Base-by-base conservation (phyloP, 1,140 invertebrate genomes). In the Tetranychus urticae region DNA sequence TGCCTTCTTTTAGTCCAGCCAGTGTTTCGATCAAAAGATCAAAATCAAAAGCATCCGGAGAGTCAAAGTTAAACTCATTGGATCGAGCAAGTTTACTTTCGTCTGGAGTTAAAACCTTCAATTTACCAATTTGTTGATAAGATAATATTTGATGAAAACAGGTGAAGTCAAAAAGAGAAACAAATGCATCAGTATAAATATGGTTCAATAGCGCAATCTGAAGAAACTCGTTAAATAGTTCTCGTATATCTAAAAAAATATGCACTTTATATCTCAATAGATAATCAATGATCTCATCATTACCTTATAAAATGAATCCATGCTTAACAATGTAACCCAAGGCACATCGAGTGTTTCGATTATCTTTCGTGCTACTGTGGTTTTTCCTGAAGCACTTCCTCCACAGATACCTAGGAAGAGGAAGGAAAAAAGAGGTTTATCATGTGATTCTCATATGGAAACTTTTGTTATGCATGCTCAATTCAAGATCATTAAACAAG, bases 301-400 rank as follows among this genome's bases (percentile, higher is more conserved):
- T 42, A 90, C 91, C 79, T 98, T 98, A 71, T 98, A 99, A 75
- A 98, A 99, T 4, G 90, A 97, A 70, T 98, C 94, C 91, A 99
- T 93, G 69, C 89, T 93, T 47, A 98, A 79, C 3, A 98, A 78
- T 35, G 92, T 97, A 37, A 98, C 94, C 94, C 94, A 99, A 42
- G 89, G 91, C 64, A 98, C 88, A 76, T 94, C 85, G 6, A 99
- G 76, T 67, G 82, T 85, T 79, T 97, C 90, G 63, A 98, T 97
- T 56, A 98, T 98, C 76, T 90, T 93, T 58, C 84, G 84, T 2
- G 94, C 92, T 1, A 98, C 93, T 39, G 93, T 97, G 5, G 94
- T 98, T 74, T 99, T 99, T 0, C 94, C 94, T 33, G 89, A 96
- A 7, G 93, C 93, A 76, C 90, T 96, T 2, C 93, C 94, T 64